Base-by-base conservation (phyloP, 2,888 invertebrate genomes). In the Antheraea assamensis region DNA sequence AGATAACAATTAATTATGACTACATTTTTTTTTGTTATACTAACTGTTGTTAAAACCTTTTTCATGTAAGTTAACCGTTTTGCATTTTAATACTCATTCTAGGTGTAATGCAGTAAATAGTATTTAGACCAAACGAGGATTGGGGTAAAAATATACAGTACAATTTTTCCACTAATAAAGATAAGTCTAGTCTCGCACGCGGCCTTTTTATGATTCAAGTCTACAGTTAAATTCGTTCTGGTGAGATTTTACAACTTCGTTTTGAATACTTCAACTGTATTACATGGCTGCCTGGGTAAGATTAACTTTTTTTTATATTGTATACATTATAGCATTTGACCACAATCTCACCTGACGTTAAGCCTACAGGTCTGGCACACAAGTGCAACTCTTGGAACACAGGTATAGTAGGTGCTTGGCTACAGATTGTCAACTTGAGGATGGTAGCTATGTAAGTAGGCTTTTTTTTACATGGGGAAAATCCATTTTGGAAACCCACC, bases 161-260 rank as follows among this genome's bases (percentile, higher is more conserved):
- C 42, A 85, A 88, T 88, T 84, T 87, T 87, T 81, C 79, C 76
- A 78, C 86, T 87, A 86, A 88, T 88, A 87, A 87, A 87, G 85
- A 86, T 86, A 85, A 86, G 64, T 61, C 10, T 10, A n/a, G 4
- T 24, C 55, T 55, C 24, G 10, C 58, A 58, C 7, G 21, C 58
- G 10, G 8, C 21, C 7, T 10, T 58, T 58, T n/a, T n/a, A 58
- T 58, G 27, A 61, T 61, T 61, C 61, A 27, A 24, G 61, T 61
- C 13, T 61, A 27, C 61, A 27, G 61, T 61, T 24, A 61, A 61
- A 27, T 61, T 61, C 13, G 27, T 27, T 24, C 15, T 27, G 3
- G 27, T 24, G 61, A 27, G 27, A 24, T 27, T 15, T 27, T 61
- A 15, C 24, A 61, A 19, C 15, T 61, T 27, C 10, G 24, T 61